Evolutionary conservation across 2,888 invertebrate species (phyloP).

Genomic region (Mythimna impura): DNA sequence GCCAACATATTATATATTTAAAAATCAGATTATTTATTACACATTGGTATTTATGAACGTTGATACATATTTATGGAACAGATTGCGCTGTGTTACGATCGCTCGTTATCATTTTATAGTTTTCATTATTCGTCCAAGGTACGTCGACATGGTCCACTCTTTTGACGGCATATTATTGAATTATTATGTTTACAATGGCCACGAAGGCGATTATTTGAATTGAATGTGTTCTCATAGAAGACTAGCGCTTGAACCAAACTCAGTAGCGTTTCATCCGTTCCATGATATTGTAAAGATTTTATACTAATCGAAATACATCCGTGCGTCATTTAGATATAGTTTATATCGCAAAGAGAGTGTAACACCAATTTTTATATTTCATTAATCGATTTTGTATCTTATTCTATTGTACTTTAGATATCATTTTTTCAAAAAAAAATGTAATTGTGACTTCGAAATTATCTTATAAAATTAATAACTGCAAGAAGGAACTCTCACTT

Average conservation of each 20-base stretch:
- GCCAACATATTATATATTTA: conserved; percentile 74
- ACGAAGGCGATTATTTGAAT: conserved; percentile 63
- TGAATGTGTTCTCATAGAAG: conserved; percentile 74
- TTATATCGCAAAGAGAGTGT: conserved; percentile 71
- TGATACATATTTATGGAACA: conserved; percentile 71
- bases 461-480: conserved; percentile 39
- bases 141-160: conserved; percentile 76
- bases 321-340: conserved; percentile 75
- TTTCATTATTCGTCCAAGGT: conserved; percentile 79
- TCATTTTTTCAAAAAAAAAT: conserved; percentile 61
- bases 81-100: conserved; percentile 64
- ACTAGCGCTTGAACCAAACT: conserved; percentile 76
- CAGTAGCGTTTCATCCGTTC: conserved; percentile 85
- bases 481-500: conserved; percentile 42
- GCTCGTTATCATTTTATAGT: conserved; percentile 70
- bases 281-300: conserved; percentile 81
- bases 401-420: conserved; percentile 66
- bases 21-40: conserved; percentile 62
- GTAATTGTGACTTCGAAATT: conserved; percentile 56
- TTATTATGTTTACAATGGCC: conserved; percentile 59
- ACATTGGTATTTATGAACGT: conserved; percentile 70
- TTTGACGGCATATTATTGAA: conserved; percentile 69
- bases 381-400: conserved; percentile 68
- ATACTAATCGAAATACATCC: conserved; percentile 78
- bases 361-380: conserved; percentile 79